Base-by-base conservation (phyloP, 2,888 invertebrate genomes). In the Bugula neritina region DNA sequence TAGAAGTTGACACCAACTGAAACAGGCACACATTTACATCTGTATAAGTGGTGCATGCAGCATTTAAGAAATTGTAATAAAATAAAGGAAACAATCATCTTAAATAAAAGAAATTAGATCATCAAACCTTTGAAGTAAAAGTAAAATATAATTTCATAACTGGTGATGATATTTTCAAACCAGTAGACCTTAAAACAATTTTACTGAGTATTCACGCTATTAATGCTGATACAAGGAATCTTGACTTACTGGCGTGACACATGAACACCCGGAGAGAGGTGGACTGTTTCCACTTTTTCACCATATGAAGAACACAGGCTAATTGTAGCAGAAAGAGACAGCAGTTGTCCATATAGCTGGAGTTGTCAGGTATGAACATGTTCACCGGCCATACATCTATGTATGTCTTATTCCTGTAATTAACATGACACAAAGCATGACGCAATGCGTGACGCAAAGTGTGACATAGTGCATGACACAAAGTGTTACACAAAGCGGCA, bases 351-450 rank as follows among this genome's bases (percentile, higher is more conserved):
- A 95, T 95, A 75, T 85, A 72, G 90, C 90, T 85, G 89, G 92
- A 80, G 87, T 90, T 83, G 89, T 89, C 73, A 86, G 89, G 74
- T 90, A 93, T 79, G 89, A 96, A 89, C 76, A 95, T 90, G 83
- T 98, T 96, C 0, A 96, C 91, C 0, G 98, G 93, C 98, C 98
- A 99, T 1, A 99, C 95, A 86, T 99, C 99, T 73, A 99, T 94
- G 85, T 90, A 93, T 1, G 90, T 88, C 71, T 87, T 84, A 0
- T 88, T 86, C 23, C 87, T 88, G 63, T 90, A 90, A 81, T 69
- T 77, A 76, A 84, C 21, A 52, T 10, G 10, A 52, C 73, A 52
- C 10, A 10, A 17, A 17, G 52, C 13, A 52, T 10, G 21, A 52
- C 21, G 21, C 21, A 52, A 52, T 17, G n/a, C n/a, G n/a, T n/a